Evolutionary conservation across 1,140 invertebrate species (phyloP), one percentile per base, ranked within the genome.

Genomic region (Steinernema khuongi): DNA sequence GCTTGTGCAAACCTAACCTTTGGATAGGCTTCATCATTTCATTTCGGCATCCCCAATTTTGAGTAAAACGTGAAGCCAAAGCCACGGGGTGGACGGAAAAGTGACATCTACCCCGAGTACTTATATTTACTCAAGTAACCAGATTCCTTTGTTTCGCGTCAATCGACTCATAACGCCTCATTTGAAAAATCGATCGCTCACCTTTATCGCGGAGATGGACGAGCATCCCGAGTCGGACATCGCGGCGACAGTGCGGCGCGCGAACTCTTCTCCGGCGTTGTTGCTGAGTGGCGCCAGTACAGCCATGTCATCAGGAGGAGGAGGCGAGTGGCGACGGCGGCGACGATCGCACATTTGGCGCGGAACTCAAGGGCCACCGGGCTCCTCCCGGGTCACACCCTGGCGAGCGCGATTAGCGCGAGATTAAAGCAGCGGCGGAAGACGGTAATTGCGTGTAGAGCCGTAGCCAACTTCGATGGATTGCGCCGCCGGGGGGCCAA

Each of bases 221-320:
- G 50, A 60, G 26, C 50, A 60, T 60, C 50, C 50, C 11, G 50
- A 60, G 50, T 60, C 50, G 50, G 50, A 60, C 50, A 60, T 60
- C 50, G 50, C 50, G 4, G 11, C 11, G 11, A 60, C 50, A 11
- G 50, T 60, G 50, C 11, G 11, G 14, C 50, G 11, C 22, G 11
- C 22, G 11, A 60, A 60, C 50, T 14, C 50, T 7, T 7, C 50
- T 60, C 7, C 22, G 22, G 2, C 50, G 50, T 22, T 26, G 22
- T 22, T 60, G 7, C 26, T 14, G 19, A 41, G 7, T n/a, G 36
- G 7, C 7, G 50, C 50, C 50, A 60, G n/a, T n/a, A n/a, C n/a
- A n/a, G n/a, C 26, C 11, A 60, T 41, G 50, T 60, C 2, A 26
- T 60, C 14, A 60, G 11, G 14, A 22, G 50, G 50, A 4, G 50